phyloP scores from a whole-genome alignment of 2,797 vertebrate genomes.

The Macropus fuliginosus region DNA sequence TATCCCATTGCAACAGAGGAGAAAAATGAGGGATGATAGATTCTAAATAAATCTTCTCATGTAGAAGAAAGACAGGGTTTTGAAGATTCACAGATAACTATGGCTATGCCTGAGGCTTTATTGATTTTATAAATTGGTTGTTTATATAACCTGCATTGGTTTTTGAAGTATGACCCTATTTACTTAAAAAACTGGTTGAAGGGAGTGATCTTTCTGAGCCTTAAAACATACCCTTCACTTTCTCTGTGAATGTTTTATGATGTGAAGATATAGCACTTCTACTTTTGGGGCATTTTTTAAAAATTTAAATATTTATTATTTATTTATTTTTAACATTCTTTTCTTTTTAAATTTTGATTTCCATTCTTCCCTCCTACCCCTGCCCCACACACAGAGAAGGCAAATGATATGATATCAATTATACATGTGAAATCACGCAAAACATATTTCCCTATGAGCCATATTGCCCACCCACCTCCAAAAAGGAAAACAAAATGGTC shows the following conservation, averaged over 20 bases:
- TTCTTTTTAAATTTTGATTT: neutral
- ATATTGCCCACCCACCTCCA: neutral
- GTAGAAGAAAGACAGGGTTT: neutral
- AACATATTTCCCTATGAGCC: neutral
- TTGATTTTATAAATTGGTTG: neutral
- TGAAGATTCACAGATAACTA: neutral
- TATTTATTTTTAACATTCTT: neutral
- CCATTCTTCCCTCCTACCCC: neutral
- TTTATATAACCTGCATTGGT: neutral
- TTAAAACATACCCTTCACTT: neutral
- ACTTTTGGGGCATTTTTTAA: neutral
- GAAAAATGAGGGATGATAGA: neutral
- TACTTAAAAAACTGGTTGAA: neutral
- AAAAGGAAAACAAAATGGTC: neutral
- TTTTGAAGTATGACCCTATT: constrained; percentile 1
- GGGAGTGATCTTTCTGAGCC: neutral
- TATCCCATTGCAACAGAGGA: neutral
- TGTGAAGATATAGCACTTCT: neutral
- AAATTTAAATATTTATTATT: neutral
- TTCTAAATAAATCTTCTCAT: neutral
- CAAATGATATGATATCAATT: neutral
- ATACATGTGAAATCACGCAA: neutral
- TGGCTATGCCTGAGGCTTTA: neutral
- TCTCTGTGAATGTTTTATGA: constrained; percentile 16
- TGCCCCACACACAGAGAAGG: neutral